Evolutionary conservation across 2,797 vertebrate genomes (phyloP), one percentile per base, ranked within the genome.

Genomic region (Momotus momota): DNA sequence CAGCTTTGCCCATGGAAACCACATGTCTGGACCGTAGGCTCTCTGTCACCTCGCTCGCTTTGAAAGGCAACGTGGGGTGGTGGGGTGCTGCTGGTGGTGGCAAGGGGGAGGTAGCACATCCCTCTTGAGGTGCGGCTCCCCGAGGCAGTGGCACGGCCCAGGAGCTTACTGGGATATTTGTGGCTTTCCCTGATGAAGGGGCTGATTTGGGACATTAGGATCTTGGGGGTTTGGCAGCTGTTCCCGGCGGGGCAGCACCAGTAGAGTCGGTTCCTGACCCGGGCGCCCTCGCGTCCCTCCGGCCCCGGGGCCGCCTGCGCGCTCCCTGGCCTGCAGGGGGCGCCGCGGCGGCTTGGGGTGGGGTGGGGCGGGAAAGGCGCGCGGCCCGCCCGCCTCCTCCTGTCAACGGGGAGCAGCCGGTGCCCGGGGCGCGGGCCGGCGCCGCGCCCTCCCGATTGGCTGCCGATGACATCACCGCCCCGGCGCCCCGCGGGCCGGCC

Each of bases 381-480:
- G 27, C 48, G 7, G 7, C 48, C 29, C 18, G 45, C 54, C 81
- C 31, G 46, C 64, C 90, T 91, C 92, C 88, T 90, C 95, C 70
- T 81, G 96, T 96, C 95, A 97, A 95, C 96, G 95, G 70, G 81
- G 92, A 94, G 95, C 97, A 91, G 96, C 97, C 94, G 97, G 94
- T 23, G 84, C 66, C 90, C 97, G 97, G 91, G 98, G 98, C 96
- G 94, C 84, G 18, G 94, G 94, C 97, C 91, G 97, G 96, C 95
- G 48, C 96, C 77, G 85, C 92, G 93, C 96, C 90, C 96, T 95
- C 96, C 95, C 98, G 97, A 99, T 99, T 99, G 99, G 99, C 96
- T 98, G 97, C 95, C 97, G 98, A 98, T 99, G 99, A 99, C 99
- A 99, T 99, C 99, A 99, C 97, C 98, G 97, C 97, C 64, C 54